Percentiles rank a stretch among this genome's conserved stretches.
Evolutionary conservation across 1,140 invertebrate species (phyloP).

Genomic region (Alviniconcha marisindica): DNA sequence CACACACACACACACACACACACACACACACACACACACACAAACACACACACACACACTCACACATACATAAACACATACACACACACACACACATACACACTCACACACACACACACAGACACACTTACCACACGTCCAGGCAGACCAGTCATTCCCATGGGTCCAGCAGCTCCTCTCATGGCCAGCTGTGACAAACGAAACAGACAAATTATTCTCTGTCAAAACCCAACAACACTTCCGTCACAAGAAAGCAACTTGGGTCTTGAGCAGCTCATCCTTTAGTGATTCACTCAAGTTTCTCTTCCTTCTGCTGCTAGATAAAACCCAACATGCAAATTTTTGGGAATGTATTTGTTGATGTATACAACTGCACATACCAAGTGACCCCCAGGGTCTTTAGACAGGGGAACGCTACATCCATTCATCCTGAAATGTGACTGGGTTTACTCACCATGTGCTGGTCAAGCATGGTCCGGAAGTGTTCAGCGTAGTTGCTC

Average conservation of each 20-base stretch:
- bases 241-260: too few species aligned
- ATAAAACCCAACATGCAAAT: too few species aligned
- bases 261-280: too few species aligned
- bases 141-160: constrained; percentile 86
- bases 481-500: constrained; percentile 81
- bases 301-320: too few species aligned
- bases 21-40: not conserved
- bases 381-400: too few species aligned
- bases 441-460: constrained; percentile 89
- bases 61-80: not conserved
- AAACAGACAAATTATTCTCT: not conserved
- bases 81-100: not conserved
- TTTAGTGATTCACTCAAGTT: too few species aligned
- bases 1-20: not conserved
- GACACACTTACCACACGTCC: constrained; percentile 78
- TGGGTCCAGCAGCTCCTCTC: constrained; percentile 87
- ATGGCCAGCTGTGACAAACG: constrained; percentile 79
- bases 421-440: too few species aligned
- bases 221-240: too few species aligned
- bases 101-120: constrained; percentile 11
- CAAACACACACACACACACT: not conserved
- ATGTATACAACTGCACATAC: too few species aligned
- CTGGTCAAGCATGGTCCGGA: constrained; percentile 86
- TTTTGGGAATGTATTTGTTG: too few species aligned
- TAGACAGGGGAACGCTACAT: too few species aligned